Conservation (phyloP, 2,113 vertebrate species). For the Rhinogobius similis region DNA sequence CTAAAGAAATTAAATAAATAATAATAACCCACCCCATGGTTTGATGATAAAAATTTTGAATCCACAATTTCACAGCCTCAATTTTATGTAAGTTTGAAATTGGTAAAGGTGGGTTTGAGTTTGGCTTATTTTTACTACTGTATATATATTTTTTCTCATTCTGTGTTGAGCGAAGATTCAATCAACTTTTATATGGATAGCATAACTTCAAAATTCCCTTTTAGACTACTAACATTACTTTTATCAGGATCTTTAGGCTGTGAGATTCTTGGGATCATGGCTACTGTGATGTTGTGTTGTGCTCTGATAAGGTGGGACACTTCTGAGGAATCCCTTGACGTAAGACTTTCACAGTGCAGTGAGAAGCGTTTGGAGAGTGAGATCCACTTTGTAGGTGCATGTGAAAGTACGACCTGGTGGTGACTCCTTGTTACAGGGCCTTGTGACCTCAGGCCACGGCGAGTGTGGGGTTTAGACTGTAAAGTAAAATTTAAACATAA, state of each 20-base stretch:
- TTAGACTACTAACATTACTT: not conserved
- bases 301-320: conserved; percentile 35
- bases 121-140: too few species aligned
- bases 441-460: conserved; percentile 39
- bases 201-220: too few species aligned
- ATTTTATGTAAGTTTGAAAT: too few species aligned
- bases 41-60: too few species aligned
- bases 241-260: not conserved
- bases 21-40: too few species aligned
- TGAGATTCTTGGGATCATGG: not conserved
- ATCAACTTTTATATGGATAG: too few species aligned
- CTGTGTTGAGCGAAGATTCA: too few species aligned
- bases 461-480: not conserved
- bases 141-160: too few species aligned
- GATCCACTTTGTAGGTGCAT: conserved; percentile 48
- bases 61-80: too few species aligned
- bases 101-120: too few species aligned
- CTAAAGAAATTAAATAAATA: too few species aligned
- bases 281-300: not conserved
- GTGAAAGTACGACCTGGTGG: conserved; percentile 45
- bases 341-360: conserved; percentile 44
- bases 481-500: too few species aligned
- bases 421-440: conserved; percentile 71
- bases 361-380: conserved; percentile 42
- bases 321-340: conserved; percentile 58